Percentiles rank a stretch among this genome's conserved stretches.
These are phyloP conservation scores for Chymomyza costata DNA, from an alignment of 1,140 invertebrate species.

Conservation along the genomic window DNA sequence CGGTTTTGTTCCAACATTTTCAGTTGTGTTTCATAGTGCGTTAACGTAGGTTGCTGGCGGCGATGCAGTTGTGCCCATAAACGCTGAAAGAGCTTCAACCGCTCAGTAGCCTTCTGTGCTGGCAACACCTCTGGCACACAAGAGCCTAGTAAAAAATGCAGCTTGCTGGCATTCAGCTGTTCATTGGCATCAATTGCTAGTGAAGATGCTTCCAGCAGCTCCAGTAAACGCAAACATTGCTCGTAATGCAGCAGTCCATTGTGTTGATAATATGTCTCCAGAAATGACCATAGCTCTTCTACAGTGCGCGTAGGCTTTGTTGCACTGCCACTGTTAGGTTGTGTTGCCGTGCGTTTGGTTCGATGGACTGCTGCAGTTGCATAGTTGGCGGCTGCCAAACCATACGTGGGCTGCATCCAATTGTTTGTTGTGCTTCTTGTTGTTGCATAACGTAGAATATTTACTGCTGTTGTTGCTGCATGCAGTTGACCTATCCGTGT, in stretches of 20 bases:
- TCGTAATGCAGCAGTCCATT: constrained; percentile 38
- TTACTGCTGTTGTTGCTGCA: neutral
- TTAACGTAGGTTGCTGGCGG: constrained; percentile 29
- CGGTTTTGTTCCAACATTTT: constrained; percentile 54
- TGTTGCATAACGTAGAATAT: constrained; percentile 25
- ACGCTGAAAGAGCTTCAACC: constrained; percentile 37
- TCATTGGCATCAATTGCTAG: neutral
- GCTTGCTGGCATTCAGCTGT: constrained; percentile 27
- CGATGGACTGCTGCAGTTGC: neutral
- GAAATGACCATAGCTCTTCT: constrained; percentile 35
- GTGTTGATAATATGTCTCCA: constrained; percentile 54
- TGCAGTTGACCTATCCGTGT: constrained; percentile 7
- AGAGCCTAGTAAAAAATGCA: constrained; percentile 51
- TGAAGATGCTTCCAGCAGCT: constrained; percentile 18
- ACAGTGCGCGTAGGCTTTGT: constrained; percentile 2
- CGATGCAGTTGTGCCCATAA: constrained; percentile 51
- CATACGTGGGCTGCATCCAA: neutral
- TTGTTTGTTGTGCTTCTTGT: neutral
- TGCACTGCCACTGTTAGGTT: neutral
- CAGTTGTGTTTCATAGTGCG: constrained; percentile 47
- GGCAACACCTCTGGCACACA: constrained; percentile 60
- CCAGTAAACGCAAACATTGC: constrained; percentile 38
- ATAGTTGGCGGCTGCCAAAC: constrained; percentile 2
- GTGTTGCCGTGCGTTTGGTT: constrained; percentile 4
- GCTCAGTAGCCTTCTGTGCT: constrained; percentile 27